Percentiles rank a stretch among this genome's conserved stretches.
Evolutionary conservation across 2,797 vertebrate genomes (phyloP).

Genomic region (Coregonus sp.): DNA sequence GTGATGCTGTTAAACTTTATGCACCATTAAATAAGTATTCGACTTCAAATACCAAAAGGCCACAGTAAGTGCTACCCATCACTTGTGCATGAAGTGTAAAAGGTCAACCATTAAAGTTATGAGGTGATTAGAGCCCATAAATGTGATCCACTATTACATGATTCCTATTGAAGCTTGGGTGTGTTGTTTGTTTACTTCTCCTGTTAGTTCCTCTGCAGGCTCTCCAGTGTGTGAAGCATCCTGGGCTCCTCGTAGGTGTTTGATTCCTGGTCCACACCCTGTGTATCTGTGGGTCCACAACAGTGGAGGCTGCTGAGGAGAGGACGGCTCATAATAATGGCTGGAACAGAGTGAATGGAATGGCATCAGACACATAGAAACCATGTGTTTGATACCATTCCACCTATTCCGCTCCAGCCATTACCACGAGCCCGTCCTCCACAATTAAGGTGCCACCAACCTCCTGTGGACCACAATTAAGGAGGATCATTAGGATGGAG

Average conservation of each 20-base stretch:
- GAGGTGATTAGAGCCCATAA: neutral
- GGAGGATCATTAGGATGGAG: conserved; percentile 20
- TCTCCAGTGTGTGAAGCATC: neutral
- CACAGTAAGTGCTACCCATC: neutral
- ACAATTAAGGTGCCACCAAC: too few relatives aligned
- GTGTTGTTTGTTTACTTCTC: neutral
- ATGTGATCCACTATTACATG: neutral
- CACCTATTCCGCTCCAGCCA: too few relatives aligned
- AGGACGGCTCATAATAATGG: too few relatives aligned
- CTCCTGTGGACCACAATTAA: neutral
- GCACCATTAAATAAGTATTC: neutral
- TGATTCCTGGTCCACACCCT: conserved; percentile 3
- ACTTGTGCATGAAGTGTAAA: neutral
- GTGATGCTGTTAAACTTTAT: neutral
- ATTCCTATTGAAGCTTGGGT: neutral
- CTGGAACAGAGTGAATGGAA: too few relatives aligned
- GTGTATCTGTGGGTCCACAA: neutral
- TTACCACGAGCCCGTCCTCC: too few relatives aligned
- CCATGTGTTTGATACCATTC: too few relatives aligned
- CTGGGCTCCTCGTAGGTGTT: neutral
- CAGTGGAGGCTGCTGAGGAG: too few relatives aligned
- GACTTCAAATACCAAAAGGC: neutral
- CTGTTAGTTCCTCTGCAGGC: neutral
- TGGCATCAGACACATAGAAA: too few relatives aligned
- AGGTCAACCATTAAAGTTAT: neutral